Conservation (phyloP, 1,140 invertebrate genomes). For the Eupeodes corollae region DNA sequence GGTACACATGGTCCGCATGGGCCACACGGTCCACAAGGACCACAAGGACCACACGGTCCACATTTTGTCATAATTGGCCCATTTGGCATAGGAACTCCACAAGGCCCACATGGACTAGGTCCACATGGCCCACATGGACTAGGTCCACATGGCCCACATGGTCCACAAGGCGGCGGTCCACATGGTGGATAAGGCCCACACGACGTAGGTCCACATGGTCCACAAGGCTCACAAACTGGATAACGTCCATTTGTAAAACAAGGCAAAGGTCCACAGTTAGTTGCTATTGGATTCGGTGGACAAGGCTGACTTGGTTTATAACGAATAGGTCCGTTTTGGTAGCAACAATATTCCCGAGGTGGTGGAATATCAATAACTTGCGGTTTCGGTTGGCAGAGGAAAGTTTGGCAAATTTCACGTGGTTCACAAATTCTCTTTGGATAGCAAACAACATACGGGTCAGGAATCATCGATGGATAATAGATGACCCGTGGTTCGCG, state of each 20-base stretch:
- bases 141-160: slow-evolving; percentile 21
- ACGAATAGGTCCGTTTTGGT: slow-evolving; percentile 30
- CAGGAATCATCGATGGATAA: slow-evolving; percentile 30
- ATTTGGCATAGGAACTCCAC: not conserved
- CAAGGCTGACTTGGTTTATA: slow-evolving; percentile 30
- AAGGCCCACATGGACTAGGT: slow-evolving; percentile 10
- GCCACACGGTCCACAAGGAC: slow-evolving; percentile 10
- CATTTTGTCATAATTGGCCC: slow-evolving; percentile 5
- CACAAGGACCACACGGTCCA: slow-evolving; percentile 17
- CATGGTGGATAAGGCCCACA: slow-evolving; percentile 27
- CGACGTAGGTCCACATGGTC: slow-evolving; percentile 6
- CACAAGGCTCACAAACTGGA: slow-evolving; percentile 15
- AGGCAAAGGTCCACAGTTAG: slow-evolving; percentile 20
- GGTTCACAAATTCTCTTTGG: slow-evolving; percentile 30
- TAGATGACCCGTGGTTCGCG: slow-evolving; percentile 29
- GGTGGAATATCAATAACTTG: slow-evolving; percentile 31
- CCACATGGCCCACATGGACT: slow-evolving; percentile 12
- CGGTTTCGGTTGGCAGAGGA: slow-evolving; percentile 31
- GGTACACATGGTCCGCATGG: slow-evolving; percentile 11
- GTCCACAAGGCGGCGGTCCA: slow-evolving; percentile 23
- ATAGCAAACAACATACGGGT: slow-evolving; percentile 33
- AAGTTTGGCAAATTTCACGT: slow-evolving; percentile 28
- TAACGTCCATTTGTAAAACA: slow-evolving; percentile 29
- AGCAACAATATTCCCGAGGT: slow-evolving; percentile 30
- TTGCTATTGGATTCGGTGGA: slow-evolving; percentile 26